Evolutionary conservation across 2,888 invertebrate species (phyloP), one percentile per base, ranked within the genome.

Genomic region (Luperina nickerlii): DNA sequence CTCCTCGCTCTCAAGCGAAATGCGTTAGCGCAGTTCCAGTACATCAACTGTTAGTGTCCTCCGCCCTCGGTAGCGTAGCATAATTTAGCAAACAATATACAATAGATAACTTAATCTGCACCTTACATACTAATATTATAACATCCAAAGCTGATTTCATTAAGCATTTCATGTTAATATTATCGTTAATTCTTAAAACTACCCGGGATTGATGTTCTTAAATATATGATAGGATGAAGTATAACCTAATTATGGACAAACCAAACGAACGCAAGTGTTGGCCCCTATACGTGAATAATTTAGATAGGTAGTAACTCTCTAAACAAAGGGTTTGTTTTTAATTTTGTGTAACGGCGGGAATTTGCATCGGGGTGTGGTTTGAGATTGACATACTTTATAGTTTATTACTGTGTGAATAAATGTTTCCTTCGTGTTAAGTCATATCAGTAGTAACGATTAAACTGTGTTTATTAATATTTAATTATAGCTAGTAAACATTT

Each of bases 121-220:
- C 68, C 89, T 89, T 89, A 89, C 54, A 82, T 66, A 81, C 89
- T 91, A 90, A 83, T 76, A 81, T 76, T 85, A 74, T 78, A 85
- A 91, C 90, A 91, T 88, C 88, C 81, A 91, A 91, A 91, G 90
- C 91, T 74, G 83, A 88, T 48, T 83, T 88, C 63, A 87, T 84
- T 85, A 89, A 82, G 87, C 89, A 87, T 85, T 82, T 86, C 73
- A 83, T 82, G 78, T 82, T 82, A 72, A 78, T 73, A 80, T 74
- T 75, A 83, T 79, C 9, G 54, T 76, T 83, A 79, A 82, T 60
- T 79, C 88, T 87, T 86, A 86, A n/a, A 6, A 80, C 76, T 87
- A 81, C 11, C 45, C 68, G 68, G 70, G 76, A 69, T 71, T 70
- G 48, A 66, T 76, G 71, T 69, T 65, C 72, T 76, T 82, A 78